Conservation (phyloP, 1,140 invertebrate species). For the Calliopsis andreniformis region DNA sequence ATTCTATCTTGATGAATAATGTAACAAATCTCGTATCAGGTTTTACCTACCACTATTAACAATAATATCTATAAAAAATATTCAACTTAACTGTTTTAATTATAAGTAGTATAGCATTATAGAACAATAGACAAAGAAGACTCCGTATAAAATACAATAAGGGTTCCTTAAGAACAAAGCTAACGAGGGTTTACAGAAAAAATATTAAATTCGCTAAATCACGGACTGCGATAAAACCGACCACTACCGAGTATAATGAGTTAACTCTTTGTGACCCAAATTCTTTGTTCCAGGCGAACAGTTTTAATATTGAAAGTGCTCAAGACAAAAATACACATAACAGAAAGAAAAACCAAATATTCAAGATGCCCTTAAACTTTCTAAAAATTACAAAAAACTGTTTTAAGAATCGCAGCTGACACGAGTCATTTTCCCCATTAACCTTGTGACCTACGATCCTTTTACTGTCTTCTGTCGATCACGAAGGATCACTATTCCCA, state of each 20-base stretch:
- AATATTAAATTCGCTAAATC: constrained; percentile 27
- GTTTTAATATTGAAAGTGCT: constrained; percentile 18
- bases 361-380: neutral
- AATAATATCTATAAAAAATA: too few species aligned
- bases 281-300: constrained; percentile 8
- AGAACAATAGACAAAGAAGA: too few species aligned
- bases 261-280: constrained; percentile 10
- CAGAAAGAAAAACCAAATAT: constrained; percentile 11
- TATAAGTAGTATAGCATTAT: too few species aligned
- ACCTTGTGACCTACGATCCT: too few species aligned
- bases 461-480: too few species aligned
- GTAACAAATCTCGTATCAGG: too few species aligned
- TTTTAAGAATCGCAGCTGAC: too few species aligned
- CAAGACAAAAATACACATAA: neutral
- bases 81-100: too few species aligned
- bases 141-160: neutral
- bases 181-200: neutral
- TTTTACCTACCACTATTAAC: too few species aligned
- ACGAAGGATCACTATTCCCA: neutral
- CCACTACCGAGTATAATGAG: neutral
- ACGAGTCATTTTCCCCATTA: too few species aligned
- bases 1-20: too few species aligned
- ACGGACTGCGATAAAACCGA: constrained; percentile 6
- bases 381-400: too few species aligned
- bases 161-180: neutral